Percentiles rank a stretch among this genome's conserved stretches.
These are phyloP conservation scores for Molossus molossus DNA, from an alignment of 2,797 vertebrate genomes.

Conservation along the genomic window DNA sequence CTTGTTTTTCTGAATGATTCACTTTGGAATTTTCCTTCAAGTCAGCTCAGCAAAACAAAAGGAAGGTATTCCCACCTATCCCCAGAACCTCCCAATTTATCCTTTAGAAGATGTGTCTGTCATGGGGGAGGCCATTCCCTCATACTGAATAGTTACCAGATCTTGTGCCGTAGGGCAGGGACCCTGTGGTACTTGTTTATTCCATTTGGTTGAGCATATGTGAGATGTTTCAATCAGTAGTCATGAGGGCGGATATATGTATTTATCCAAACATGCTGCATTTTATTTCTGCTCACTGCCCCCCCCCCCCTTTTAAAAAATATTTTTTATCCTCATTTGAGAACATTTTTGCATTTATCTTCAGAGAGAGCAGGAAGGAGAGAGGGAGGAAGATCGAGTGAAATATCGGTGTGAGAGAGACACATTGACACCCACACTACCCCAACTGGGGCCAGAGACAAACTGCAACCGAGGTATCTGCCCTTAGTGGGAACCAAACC, in stretches of 20 bases:
- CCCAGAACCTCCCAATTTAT: background rate
- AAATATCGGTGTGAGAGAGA: too few species aligned
- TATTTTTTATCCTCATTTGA: too few species aligned
- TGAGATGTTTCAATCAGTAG: background rate
- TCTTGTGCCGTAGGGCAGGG: background rate
- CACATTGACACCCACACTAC: too few species aligned
- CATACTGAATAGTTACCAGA: background rate
- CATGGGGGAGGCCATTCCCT: background rate
- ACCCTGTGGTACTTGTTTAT: background rate
- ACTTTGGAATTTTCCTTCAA: conserved; percentile 60
- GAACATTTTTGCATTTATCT: too few species aligned
- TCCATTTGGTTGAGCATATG: background rate
- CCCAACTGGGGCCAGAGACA: too few species aligned
- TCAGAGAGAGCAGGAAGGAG: too few species aligned
- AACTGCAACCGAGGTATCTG: too few species aligned
- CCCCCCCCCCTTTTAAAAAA: background rate
- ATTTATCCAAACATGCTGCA: background rate
- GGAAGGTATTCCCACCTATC: background rate
- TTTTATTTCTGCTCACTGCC: background rate
- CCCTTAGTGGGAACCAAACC: too few species aligned
- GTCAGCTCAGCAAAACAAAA: conserved; percentile 9
- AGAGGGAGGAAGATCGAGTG: too few species aligned
- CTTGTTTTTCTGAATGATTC: conserved; percentile 39
- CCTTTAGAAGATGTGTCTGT: background rate
- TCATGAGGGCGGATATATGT: background rate